Percentiles rank a stretch among this genome's conserved stretches.
Evolutionary conservation across 2,888 invertebrate genomes (phyloP).

Genomic region (Antitype chi): DNA sequence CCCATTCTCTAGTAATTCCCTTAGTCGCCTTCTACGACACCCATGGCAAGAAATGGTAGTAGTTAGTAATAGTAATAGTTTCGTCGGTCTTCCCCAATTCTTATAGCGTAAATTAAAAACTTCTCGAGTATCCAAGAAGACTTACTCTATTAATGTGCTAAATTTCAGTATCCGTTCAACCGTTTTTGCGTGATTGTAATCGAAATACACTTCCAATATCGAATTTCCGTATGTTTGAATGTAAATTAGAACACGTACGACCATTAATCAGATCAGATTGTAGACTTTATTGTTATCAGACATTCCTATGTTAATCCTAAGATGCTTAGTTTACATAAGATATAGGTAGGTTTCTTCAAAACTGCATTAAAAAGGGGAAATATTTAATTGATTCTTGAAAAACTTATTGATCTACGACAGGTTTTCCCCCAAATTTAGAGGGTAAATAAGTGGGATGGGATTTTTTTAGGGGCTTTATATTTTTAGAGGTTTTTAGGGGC

Average conservation of each 20-base stretch:
- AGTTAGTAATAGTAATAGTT: too few relatives aligned
- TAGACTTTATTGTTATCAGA: constrained; percentile 4
- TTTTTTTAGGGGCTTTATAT: too few relatives aligned
- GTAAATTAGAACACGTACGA: constrained; percentile 27
- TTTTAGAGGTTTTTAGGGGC: too few relatives aligned
- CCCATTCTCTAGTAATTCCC: too few relatives aligned
- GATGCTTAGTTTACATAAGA: not conserved
- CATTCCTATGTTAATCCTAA: not conserved
- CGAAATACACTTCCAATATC: not conserved
- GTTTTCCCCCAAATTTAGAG: too few relatives aligned
- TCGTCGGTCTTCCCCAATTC: not conserved
- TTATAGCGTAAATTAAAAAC: not conserved
- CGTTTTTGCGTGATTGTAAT: constrained; percentile 2
- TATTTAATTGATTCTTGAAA: not conserved
- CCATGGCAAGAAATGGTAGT: too few relatives aligned
- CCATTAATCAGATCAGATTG: constrained; percentile 5
- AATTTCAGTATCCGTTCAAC: not conserved
- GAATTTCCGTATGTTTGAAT: constrained; percentile 6
- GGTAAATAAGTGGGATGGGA: too few relatives aligned
- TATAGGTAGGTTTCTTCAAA: not conserved
- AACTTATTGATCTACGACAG: not conserved
- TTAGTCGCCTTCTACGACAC: too few relatives aligned
- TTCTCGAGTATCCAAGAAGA: not conserved
- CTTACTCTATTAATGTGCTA: not conserved
- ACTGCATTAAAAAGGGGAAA: not conserved